phyloP scores from a whole-genome alignment of 2,888 invertebrate species.

The Diadegma fenestrale region DNA sequence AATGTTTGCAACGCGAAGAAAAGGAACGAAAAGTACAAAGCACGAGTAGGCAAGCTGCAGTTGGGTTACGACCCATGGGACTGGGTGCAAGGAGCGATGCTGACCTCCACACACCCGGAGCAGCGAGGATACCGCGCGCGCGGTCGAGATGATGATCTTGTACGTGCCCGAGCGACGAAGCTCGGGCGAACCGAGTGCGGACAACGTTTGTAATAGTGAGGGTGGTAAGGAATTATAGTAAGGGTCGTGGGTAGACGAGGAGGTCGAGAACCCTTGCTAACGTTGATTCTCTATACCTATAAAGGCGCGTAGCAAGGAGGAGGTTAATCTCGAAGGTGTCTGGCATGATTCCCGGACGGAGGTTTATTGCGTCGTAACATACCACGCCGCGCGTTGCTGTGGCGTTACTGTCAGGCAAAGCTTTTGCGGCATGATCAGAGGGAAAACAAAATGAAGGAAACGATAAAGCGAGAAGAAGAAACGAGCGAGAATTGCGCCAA shows the following conservation, averaged over 20 bases:
- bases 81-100: slow-evolving; percentile 15
- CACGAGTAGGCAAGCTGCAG: slow-evolving; percentile 3
- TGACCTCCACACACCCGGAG: slow-evolving; percentile 54
- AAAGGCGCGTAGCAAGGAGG: slow-evolving; percentile 42
- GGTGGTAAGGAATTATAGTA: slow-evolving; percentile 43
- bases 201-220: slow-evolving; percentile 43
- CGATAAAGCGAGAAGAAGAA: not conserved
- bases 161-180: slow-evolving; percentile 54
- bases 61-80: slow-evolving; percentile 19
- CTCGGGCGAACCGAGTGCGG: slow-evolving; percentile 38
- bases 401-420: slow-evolving; percentile 53
- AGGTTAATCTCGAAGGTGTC: slow-evolving; percentile 81
- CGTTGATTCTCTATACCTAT: slow-evolving; percentile 19
- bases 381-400: slow-evolving; percentile 66
- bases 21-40: not conserved
- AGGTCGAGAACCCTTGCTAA: slow-evolving; percentile 62
- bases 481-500: slow-evolving; percentile 45
- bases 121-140: slow-evolving; percentile 17
- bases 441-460: slow-evolving; percentile 7
- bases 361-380: slow-evolving; percentile 81
- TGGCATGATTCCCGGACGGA: slow-evolving; percentile 78
- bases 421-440: slow-evolving; percentile 42
- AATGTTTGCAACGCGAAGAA: not conserved
- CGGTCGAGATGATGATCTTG: slow-evolving; percentile 60
- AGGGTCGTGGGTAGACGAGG: slow-evolving; percentile 56